phyloP scores from a whole-genome alignment of 2,113 vertebrate species.

The Sakesphorus luctuosus region DNA sequence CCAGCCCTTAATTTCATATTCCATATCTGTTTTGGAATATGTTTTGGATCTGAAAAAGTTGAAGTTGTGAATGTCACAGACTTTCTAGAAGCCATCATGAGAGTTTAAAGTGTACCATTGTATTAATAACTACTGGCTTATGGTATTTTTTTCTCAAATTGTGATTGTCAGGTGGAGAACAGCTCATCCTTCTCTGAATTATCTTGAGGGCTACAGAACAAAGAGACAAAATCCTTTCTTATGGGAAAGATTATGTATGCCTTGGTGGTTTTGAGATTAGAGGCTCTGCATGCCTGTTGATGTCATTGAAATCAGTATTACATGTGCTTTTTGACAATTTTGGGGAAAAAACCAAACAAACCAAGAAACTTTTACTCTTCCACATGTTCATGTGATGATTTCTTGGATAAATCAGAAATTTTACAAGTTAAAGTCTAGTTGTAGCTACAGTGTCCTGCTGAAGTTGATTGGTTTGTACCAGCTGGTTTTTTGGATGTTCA shows the following conservation, averaged over 20 bases:
- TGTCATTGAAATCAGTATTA: not conserved
- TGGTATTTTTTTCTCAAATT: not conserved
- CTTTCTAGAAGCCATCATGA: not conserved
- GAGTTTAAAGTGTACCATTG: accelerated
- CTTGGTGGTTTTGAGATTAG: not conserved
- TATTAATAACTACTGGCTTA: not conserved
- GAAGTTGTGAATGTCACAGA: not conserved
- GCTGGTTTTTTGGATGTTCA: not conserved
- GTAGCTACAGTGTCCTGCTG: not conserved
- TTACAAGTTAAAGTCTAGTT: not conserved
- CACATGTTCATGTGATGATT: not conserved
- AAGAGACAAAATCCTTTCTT: not conserved
- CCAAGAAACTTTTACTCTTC: not conserved
- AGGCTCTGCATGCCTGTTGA: not conserved
- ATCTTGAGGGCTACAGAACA: not conserved
- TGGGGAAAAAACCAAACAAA: not conserved
- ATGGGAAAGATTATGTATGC: not conserved
- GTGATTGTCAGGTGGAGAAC: not conserved
- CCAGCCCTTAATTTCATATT: not conserved
- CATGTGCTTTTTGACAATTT: not conserved
- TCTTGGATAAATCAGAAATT: not conserved
- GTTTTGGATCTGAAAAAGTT: not conserved
- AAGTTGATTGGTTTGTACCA: not conserved
- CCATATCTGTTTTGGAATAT: not conserved
- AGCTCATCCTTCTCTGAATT: not conserved